These are phyloP conservation scores for Passerina amoena DNA, from an alignment of 2,113 vertebrate species.

Conservation along the genomic window DNA sequence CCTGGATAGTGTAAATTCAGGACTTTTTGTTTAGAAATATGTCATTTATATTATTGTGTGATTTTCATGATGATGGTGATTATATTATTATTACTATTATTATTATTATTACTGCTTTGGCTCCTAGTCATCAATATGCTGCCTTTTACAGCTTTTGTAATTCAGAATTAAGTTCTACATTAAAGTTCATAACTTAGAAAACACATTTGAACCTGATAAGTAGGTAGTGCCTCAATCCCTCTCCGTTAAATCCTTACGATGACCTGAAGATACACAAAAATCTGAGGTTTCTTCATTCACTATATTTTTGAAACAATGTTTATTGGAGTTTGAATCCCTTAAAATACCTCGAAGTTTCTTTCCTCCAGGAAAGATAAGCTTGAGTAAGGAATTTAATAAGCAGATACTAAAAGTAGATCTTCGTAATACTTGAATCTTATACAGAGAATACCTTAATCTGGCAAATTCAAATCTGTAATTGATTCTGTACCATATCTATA, in stretches of 20 bases:
- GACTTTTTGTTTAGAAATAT: background rate
- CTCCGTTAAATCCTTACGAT: background rate
- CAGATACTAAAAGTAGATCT: background rate
- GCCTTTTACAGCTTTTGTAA: background rate
- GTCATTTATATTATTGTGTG: background rate
- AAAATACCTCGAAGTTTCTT: background rate
- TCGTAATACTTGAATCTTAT: rapidly evolving
- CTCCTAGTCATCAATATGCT: background rate
- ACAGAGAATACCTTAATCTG: background rate
- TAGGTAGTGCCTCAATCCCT: background rate
- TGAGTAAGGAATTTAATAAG: background rate
- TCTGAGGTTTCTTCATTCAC: background rate
- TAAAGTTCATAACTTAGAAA: background rate
- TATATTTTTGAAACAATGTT: background rate
- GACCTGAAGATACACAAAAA: background rate
- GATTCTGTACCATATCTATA: no score
- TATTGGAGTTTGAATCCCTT: background rate
- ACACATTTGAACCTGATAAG: background rate
- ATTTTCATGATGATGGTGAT: background rate
- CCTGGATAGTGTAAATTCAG: background rate
- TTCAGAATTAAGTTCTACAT: background rate
- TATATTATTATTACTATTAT: rapidly evolving
- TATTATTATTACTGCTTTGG: background rate
- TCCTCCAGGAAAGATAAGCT: background rate
- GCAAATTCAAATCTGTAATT: background rate